Evolutionary conservation across 2,888 invertebrate genomes (phyloP).

Genomic region (Entomobrya multifasciata): DNA sequence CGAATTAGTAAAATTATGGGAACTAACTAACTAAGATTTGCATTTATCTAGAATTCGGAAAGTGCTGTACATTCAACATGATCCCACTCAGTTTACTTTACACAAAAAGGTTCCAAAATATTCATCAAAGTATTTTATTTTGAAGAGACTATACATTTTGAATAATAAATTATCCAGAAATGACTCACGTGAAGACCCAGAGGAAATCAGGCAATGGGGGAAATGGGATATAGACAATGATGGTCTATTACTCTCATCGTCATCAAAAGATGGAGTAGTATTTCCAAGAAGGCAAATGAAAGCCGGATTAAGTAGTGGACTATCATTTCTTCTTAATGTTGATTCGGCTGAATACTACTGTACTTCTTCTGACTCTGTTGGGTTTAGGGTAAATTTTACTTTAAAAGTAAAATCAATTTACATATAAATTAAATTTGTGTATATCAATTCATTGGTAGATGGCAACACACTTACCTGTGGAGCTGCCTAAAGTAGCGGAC

Average conservation of each 20-base stretch:
- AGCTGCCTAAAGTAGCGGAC: slow-evolving; percentile 68
- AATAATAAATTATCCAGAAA: slow-evolving; percentile 39
- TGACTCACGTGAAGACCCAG: slow-evolving; percentile 62
- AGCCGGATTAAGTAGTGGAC: slow-evolving; percentile 74
- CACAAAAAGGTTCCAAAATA: slow-evolving; percentile 25
- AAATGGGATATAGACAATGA: slow-evolving; percentile 68
- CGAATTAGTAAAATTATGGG: not conserved
- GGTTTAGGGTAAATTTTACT: slow-evolving; percentile 53
- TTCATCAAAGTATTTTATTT: too few species aligned
- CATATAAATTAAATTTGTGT: not conserved
- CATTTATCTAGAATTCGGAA: slow-evolving; percentile 86
- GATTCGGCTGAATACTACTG: slow-evolving; percentile 76
- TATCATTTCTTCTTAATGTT: slow-evolving; percentile 74
- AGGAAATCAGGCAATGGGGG: slow-evolving; percentile 69
- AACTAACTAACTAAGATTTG: too few species aligned
- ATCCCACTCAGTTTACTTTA: slow-evolving; percentile 84
- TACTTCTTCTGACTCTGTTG: slow-evolving; percentile 75
- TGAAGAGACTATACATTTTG: too few species aligned
- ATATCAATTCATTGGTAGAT: slow-evolving; percentile 38
- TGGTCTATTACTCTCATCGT: slow-evolving; percentile 35
- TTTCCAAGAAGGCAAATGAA: slow-evolving; percentile 73
- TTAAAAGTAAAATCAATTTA: not conserved
- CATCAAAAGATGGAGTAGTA: not conserved
- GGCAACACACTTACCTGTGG: slow-evolving; percentile 47
- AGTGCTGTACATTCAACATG: slow-evolving; percentile 92